Conservation (phyloP, 2,888 invertebrate species). For the Megamerina dolium region DNA sequence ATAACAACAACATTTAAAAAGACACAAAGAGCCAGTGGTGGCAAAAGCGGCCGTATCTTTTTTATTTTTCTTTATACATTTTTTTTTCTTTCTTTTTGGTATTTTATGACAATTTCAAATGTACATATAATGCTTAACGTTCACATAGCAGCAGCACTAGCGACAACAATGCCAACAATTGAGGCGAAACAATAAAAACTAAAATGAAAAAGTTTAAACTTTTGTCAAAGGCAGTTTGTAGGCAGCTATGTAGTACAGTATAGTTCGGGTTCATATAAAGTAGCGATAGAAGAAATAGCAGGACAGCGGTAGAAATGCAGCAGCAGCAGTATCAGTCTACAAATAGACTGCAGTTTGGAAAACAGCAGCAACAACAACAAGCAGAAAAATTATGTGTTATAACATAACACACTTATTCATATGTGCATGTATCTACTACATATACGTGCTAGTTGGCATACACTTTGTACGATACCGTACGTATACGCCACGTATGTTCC, state of each 20-base stretch:
- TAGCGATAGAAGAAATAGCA: background rate
- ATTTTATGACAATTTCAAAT: conserved; percentile 23
- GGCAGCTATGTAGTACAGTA: background rate
- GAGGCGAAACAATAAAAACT: conserved; percentile 4
- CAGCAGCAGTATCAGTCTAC: background rate
- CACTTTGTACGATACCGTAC: too few species aligned
- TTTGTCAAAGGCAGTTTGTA: conserved; percentile 4
- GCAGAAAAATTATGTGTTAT: background rate
- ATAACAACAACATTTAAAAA: too few species aligned
- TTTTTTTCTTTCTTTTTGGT: too few species aligned
- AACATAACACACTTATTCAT: conserved; percentile 3
- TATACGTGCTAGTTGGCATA: background rate
- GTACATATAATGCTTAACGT: too few species aligned
- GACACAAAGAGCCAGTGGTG: background rate
- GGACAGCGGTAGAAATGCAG: background rate
- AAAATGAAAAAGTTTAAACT: conserved; percentile 15
- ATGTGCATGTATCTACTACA: background rate
- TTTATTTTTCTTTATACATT: background rate
- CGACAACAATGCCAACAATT: background rate
- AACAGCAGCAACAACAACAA: too few species aligned
- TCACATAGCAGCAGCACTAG: conserved; percentile 6
- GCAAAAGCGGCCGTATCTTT: background rate
- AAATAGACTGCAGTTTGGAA: background rate
- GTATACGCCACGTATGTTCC: too few species aligned
- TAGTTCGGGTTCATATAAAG: background rate